Conservation (phyloP, 2,797 vertebrate genomes). For the Lerista edwardsae region DNA sequence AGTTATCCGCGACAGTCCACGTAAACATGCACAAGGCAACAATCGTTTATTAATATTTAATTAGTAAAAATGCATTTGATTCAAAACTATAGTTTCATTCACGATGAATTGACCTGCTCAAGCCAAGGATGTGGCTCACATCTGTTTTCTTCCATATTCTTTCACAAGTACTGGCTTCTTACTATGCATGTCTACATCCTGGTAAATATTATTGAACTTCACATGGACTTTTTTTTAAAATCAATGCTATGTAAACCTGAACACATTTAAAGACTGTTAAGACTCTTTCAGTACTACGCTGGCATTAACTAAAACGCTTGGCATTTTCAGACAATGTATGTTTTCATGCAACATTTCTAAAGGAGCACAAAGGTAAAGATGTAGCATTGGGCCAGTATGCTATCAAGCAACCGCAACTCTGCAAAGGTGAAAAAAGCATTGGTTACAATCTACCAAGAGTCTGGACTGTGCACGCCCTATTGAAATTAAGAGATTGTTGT, state of each 20-base stretch:
- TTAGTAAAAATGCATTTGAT: constrained; percentile 3
- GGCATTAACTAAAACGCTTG: neutral
- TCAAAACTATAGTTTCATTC: neutral
- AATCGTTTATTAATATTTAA: neutral
- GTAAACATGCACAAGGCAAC: constrained; percentile 5
- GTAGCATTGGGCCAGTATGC: constrained; percentile 44
- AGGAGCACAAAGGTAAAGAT: constrained; percentile 43
- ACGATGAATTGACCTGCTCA: neutral
- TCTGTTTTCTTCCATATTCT: neutral
- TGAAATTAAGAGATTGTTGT: neutral
- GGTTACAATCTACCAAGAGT: neutral
- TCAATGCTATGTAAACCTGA: neutral
- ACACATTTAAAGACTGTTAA: neutral
- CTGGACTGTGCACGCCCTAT: neutral
- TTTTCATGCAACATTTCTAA: constrained; percentile 31
- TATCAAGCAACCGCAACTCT: constrained; percentile 23
- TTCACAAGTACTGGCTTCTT: neutral
- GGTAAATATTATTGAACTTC: neutral
- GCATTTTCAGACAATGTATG: neutral
- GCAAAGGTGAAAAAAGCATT: neutral
- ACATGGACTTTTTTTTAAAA: neutral
- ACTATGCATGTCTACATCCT: neutral
- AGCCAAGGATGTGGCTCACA: neutral
- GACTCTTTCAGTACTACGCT: neutral
- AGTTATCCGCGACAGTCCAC: neutral